phyloP scores from a whole-genome alignment of 2,888 invertebrate species.

The Diabrotica balteata region DNA sequence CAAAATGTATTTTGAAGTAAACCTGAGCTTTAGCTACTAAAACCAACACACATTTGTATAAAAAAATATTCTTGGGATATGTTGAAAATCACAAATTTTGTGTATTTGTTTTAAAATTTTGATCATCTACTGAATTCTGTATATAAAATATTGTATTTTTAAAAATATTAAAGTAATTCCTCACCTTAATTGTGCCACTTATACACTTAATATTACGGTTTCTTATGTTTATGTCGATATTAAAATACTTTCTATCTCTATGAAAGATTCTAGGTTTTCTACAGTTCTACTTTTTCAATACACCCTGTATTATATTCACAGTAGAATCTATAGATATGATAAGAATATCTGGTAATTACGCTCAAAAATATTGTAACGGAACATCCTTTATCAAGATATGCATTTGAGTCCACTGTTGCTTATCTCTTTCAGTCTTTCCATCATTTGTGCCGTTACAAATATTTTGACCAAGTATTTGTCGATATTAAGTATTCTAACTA shows the following conservation, averaged over 20 bases:
- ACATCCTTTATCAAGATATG: not conserved
- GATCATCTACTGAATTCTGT: not conserved
- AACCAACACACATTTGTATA: not conserved
- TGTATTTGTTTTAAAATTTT: not conserved
- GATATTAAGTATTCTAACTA: not conserved
- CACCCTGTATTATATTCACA: slow-evolving; percentile 13
- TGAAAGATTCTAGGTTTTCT: no score
- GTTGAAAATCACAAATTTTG: slow-evolving; percentile 16
- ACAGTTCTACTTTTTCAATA: not conserved
- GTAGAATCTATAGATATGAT: slow-evolving; percentile 11
- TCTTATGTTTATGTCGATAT: no score
- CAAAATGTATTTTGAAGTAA: slow-evolving; percentile 18
- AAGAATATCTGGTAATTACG: not conserved
- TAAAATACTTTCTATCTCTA: no score
- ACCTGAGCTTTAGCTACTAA: slow-evolving; percentile 8
- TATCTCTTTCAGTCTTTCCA: slow-evolving; percentile 9
- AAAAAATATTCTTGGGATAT: slow-evolving; percentile 12
- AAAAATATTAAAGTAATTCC: no score
- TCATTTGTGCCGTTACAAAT: not conserved
- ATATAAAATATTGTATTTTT: not conserved
- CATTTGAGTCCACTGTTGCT: not conserved
- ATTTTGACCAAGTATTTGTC: not conserved
- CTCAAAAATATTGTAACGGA: not conserved
- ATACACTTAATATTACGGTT: no score
- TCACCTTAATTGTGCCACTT: no score